These are phyloP conservation scores for Hylaea fasciaria DNA, from an alignment of 2,888 invertebrate species.

Conservation along the genomic window DNA sequence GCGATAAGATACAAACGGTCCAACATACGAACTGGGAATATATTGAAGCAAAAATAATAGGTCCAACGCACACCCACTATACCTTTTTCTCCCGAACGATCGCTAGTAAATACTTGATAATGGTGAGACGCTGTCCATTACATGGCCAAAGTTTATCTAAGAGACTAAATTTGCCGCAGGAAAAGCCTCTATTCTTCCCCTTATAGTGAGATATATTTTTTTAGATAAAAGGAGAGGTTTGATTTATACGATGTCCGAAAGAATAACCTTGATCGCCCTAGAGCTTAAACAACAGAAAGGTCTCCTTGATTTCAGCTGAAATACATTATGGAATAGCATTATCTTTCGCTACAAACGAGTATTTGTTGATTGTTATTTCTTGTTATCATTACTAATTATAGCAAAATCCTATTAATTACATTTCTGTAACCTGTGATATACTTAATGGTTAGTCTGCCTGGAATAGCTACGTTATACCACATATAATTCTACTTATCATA, in stretches of 20 bases:
- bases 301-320: neutral
- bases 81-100: slow-evolving; percentile 33
- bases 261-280: slow-evolving; percentile 46
- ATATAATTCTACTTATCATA: too few relatives aligned
- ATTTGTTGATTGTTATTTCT: too few relatives aligned
- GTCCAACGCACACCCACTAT: slow-evolving; percentile 15
- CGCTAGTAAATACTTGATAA: slow-evolving; percentile 69
- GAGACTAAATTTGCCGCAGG: slow-evolving; percentile 57
- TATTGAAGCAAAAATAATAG: slow-evolving; percentile 11
- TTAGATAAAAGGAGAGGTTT: slow-evolving; percentile 58
- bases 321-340: too few relatives aligned
- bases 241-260: slow-evolving; percentile 57
- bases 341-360: too few relatives aligned
- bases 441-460: too few relatives aligned
- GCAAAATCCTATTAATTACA: too few relatives aligned
- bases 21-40: slow-evolving; percentile 5
- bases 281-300: slow-evolving; percentile 4
- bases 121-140: slow-evolving; percentile 67
- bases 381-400: too few relatives aligned
- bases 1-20: neutral
- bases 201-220: slow-evolving; percentile 52
- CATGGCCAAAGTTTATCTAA: slow-evolving; percentile 58
- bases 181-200: slow-evolving; percentile 54
- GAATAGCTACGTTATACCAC: too few relatives aligned
- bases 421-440: too few relatives aligned